Conservation (phyloP, 2,113 vertebrate species). For the Perca schrenkii region DNA sequence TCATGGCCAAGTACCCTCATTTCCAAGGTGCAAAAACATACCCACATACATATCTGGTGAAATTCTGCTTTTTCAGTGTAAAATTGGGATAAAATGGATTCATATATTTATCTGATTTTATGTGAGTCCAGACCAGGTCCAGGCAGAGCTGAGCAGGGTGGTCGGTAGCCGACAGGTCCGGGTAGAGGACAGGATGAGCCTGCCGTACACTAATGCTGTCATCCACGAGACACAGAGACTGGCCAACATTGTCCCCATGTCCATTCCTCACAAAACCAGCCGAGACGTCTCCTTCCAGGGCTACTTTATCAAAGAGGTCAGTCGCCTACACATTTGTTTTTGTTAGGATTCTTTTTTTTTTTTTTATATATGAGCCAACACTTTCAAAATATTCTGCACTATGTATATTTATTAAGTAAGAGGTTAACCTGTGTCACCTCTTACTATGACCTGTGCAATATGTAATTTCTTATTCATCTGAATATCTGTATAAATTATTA, state of each 20-base stretch:
- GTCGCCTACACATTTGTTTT: no score
- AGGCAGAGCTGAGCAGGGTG: slow-evolving; percentile 75
- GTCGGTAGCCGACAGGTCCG: slow-evolving; percentile 69
- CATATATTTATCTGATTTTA: slow-evolving; percentile 33
- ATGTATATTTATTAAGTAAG: no score
- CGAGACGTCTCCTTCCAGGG: slow-evolving; percentile 70
- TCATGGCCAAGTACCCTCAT: slow-evolving; percentile 81
- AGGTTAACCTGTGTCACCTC: no score
- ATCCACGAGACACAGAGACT: slow-evolving; percentile 82
- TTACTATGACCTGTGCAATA: no score
- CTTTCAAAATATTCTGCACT: no score
- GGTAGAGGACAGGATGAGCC: slow-evolving; percentile 70
- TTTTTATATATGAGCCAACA: no score
- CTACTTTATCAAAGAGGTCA: background rate
- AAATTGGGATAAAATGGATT: slow-evolving; percentile 52
- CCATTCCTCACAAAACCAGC: slow-evolving; percentile 49
- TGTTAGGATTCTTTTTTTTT: no score
- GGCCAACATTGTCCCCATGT: slow-evolving; percentile 65
- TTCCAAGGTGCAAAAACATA: slow-evolving; percentile 80
- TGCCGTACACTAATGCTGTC: slow-evolving; percentile 81
- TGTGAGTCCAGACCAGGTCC: slow-evolving; percentile 66
- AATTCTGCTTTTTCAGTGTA: background rate
- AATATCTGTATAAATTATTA: no score
- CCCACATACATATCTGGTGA: background rate
- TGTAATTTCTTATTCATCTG: no score